Percentiles rank a stretch among this genome's conserved stretches.
Conservation (phyloP, 2,888 invertebrate genomes). For the Chesias legatella region DNA sequence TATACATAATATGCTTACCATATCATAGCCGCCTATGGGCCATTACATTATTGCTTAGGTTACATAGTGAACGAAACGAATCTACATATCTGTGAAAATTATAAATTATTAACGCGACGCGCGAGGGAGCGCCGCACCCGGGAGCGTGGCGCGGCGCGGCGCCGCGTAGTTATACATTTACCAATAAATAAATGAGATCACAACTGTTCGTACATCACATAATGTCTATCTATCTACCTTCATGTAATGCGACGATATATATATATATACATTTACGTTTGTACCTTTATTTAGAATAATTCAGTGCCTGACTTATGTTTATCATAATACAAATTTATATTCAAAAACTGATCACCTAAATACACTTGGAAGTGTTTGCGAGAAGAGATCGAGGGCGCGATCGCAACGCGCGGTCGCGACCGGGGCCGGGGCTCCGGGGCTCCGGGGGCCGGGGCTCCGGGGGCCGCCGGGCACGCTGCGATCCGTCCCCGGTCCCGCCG, state of each 20-base stretch:
- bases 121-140: background rate
- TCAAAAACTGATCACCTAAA: conserved; percentile 5
- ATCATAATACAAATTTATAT: conserved; percentile 6
- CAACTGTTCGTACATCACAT: conserved; percentile 4
- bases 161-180: too few species aligned
- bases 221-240: conserved; percentile 7
- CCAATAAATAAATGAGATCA: conserved; percentile 5
- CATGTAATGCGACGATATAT: conserved; percentile 6
- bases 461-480: too few species aligned
- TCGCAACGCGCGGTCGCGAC: too few species aligned
- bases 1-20: too few species aligned
- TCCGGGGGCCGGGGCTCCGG: too few species aligned
- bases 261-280: conserved; percentile 18
- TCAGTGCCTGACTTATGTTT: conserved; percentile 23
- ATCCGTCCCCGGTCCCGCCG: conserved; percentile 3
- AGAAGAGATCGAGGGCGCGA: background rate
- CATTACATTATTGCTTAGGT: too few species aligned
- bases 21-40: too few species aligned
- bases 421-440: too few species aligned
- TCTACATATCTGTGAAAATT: too few species aligned
- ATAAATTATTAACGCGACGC: background rate
- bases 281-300: conserved; percentile 26
- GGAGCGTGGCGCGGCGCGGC: too few species aligned
- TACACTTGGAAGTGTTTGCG: conserved; percentile 5
- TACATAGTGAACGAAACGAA: too few species aligned